Evolutionary conservation across 2,113 vertebrate genomes (phyloP).

Genomic region (Ariopsis seemanni): DNA sequence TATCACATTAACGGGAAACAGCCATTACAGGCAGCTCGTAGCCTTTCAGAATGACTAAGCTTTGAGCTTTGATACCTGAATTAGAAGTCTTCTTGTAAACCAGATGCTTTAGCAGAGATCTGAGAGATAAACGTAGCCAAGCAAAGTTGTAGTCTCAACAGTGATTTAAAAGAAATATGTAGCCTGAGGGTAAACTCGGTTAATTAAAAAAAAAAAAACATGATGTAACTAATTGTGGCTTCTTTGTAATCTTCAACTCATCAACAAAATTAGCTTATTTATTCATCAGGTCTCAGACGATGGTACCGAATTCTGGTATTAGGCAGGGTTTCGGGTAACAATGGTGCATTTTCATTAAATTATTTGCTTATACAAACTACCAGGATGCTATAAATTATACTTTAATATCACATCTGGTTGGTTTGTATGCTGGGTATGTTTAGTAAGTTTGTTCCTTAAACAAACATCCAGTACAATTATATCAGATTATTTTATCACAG

Average conservation of each 20-base stretch:
- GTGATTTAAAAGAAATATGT: slow-evolving; percentile 28
- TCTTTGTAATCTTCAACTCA: not conserved
- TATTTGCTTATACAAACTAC: not conserved
- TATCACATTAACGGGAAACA: not conserved
- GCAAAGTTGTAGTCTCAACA: slow-evolving; percentile 14
- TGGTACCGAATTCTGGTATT: not conserved
- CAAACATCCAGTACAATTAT: not conserved
- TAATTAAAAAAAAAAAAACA: slow-evolving; percentile 44
- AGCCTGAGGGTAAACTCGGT: slow-evolving; percentile 29
- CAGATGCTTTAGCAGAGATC: not conserved
- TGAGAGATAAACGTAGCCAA: not conserved
- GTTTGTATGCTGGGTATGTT: not conserved
- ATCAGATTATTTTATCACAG: not conserved
- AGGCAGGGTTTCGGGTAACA: not conserved
- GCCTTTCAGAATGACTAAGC: not conserved
- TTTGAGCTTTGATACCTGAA: not conserved
- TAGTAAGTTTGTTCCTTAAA: not conserved
- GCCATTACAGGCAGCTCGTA: not conserved
- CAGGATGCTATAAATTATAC: not conserved
- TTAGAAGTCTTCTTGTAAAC: not conserved
- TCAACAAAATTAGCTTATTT: not conserved
- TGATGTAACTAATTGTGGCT: slow-evolving; percentile 52
- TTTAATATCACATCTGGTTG: not conserved
- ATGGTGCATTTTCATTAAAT: not conserved
- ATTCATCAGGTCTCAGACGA: not conserved